Evolutionary conservation across 2,797 vertebrate species (phyloP).

Genomic region (Gymnodraco acuticeps): DNA sequence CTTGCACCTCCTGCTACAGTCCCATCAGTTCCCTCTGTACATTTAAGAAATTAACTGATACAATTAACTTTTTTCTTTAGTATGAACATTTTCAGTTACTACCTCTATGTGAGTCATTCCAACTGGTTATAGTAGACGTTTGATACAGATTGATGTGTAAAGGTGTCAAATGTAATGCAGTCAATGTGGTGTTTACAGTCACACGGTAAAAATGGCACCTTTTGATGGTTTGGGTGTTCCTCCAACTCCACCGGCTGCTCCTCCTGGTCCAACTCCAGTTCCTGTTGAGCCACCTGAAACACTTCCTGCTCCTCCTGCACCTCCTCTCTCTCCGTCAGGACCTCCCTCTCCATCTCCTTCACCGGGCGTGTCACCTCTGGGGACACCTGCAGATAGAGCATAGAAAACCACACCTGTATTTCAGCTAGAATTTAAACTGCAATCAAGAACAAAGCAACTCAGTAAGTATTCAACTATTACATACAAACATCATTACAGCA

Average conservation of each 20-base stretch:
- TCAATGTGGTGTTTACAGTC: background rate
- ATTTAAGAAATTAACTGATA: conserved; percentile 22
- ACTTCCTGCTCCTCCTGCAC: conserved; percentile 34
- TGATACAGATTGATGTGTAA: conserved; percentile 5
- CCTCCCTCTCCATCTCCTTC: conserved; percentile 78
- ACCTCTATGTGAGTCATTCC: background rate
- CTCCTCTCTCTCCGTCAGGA: conserved; percentile 67
- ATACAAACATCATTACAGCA: background rate
- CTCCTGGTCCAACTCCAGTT: conserved; percentile 49
- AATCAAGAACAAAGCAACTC: background rate
- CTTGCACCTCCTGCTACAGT: conserved; percentile 44
- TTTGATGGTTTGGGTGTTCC: conserved; percentile 71
- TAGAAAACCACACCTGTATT: background rate
- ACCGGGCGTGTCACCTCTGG: conserved; percentile 82
- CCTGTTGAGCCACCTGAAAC: conserved; percentile 47
- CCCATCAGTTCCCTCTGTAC: conserved; percentile 50
- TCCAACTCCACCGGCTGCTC: conserved; percentile 39
- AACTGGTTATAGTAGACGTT: background rate
- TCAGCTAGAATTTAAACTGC: background rate
- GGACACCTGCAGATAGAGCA: conserved; percentile 67
- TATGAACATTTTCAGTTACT: background rate
- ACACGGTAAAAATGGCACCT: conserved; percentile 51
- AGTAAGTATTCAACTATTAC: background rate
- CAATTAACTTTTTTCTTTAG: background rate
- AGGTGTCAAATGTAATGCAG: background rate